phyloP scores from a whole-genome alignment of 1,140 invertebrate species.

The Drosophila kurseongensis region DNA sequence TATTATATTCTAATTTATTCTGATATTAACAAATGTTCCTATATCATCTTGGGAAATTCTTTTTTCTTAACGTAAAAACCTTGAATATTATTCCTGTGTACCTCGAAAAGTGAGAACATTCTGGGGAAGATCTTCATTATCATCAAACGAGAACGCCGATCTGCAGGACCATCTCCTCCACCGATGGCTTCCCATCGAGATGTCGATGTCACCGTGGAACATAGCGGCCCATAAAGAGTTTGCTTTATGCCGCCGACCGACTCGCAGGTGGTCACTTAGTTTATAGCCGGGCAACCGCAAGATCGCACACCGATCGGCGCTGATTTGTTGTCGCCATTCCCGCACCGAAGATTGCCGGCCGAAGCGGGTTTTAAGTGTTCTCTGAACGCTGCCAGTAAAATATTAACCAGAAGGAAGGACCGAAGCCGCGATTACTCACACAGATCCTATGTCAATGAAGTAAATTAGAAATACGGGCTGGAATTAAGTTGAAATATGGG shows the following conservation, averaged over 20 bases:
- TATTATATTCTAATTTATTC: not conserved
- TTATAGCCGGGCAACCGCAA: constrained; percentile 59
- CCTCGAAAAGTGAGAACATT: constrained; percentile 57
- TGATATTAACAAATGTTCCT: too few species aligned
- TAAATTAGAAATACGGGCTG: not conserved
- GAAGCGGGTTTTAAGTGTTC: constrained; percentile 23
- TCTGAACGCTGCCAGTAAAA: constrained; percentile 7
- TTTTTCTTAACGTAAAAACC: too few species aligned
- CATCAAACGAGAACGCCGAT: constrained; percentile 60
- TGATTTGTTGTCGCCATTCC: constrained; percentile 63
- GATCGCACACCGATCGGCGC: constrained; percentile 34
- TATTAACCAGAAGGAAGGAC: constrained; percentile 1
- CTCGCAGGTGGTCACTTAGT: constrained; percentile 59
- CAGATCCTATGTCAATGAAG: not conserved
- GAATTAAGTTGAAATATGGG: too few species aligned
- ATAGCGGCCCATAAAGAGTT: constrained; percentile 57
- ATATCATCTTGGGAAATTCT: too few species aligned
- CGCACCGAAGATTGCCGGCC: constrained; percentile 6
- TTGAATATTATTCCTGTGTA: not conserved
- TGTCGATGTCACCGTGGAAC: constrained; percentile 39
- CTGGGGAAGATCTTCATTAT: constrained; percentile 63
- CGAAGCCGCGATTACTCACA: constrained; percentile 4
- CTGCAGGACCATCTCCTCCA: not conserved
- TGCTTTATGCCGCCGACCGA: constrained; percentile 58
- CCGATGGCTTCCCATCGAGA: constrained; percentile 20